Evolutionary conservation across 2,797 vertebrate species (phyloP), one percentile per base, ranked within the genome.

Genomic region (Gallinago stenura): DNA sequence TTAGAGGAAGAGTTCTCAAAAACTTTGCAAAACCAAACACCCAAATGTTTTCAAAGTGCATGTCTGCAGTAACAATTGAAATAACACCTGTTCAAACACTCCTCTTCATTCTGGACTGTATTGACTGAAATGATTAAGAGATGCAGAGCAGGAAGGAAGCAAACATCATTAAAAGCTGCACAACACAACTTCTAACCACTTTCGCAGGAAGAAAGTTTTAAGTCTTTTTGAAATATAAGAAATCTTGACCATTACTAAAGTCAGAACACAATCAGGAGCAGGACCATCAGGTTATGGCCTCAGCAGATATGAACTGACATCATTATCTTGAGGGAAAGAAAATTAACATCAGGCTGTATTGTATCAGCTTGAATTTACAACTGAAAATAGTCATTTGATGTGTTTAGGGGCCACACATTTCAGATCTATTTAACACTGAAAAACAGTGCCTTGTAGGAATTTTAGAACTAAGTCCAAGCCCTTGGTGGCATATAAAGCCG

Each of bases 381-480:
- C 15, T n/a, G 14, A 53, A 64, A 80, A 21, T 0, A 30, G 6
- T 5, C 14, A n/a, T 6, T 15, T 21, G 19, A 4, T n/a, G 7
- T 54, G 9, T 37, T 87, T n/a, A 57, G 41, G 16, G 8, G 8
- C 7, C 39, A 58, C 8, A 37, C 0, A 20, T 66, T 70, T 82
- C 48, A 26, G 46, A 85, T 8, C 6, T 51, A 31, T 35, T 81
- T 88, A 72, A 51, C n/a, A 53, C 7, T 48, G 31, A 35, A 86
- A 80, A 90, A 53, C 11, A 70, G 16, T 17, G 26, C 26, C 33
- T 57, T 35, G 7, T 8, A 70, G 26, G 22, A 83, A 66, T 35
- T 85, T 30, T 19, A 80, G 35, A 58, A 54, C 41, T 87, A 71
- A 81, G 10, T 3, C 8, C 19, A 69, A 12, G 45, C 0, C 12